phyloP scores from a whole-genome alignment of 2,113 vertebrate species.

The Lasiurus borealis region DNA sequence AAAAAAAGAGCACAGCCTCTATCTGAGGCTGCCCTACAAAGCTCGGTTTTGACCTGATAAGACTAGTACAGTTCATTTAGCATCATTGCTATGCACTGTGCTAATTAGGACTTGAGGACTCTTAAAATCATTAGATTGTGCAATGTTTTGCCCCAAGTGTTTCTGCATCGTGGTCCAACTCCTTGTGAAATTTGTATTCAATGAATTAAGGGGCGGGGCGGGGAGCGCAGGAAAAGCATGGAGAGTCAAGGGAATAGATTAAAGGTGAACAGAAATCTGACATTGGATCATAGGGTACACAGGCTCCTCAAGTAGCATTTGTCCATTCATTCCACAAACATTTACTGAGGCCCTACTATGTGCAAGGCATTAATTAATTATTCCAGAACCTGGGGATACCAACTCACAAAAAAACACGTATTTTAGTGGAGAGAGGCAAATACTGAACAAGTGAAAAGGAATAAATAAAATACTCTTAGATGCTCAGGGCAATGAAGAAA shows the following conservation, averaged over 20 bases:
- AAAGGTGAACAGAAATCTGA: background rate
- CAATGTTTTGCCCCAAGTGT: conserved; percentile 60
- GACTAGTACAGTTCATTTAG: conserved; percentile 75
- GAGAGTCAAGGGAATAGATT: background rate
- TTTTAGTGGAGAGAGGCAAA: conserved; percentile 20
- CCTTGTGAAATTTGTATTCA: conserved; percentile 65
- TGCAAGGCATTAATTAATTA: conserved; percentile 14
- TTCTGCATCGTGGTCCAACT: conserved; percentile 64
- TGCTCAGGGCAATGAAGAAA: background rate
- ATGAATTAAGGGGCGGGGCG: background rate
- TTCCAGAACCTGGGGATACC: background rate
- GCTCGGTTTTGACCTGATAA: conserved; percentile 75
- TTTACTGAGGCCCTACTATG: background rate
- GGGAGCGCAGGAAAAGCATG: background rate
- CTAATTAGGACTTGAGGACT: conserved; percentile 72
- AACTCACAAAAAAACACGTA: background rate
- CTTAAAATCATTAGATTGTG: conserved; percentile 74
- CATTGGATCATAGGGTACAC: too few species aligned
- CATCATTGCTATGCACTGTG: conserved; percentile 6
- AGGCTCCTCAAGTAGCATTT: background rate
- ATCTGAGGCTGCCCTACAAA: conserved; percentile 77
- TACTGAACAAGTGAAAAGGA: conserved; percentile 1
- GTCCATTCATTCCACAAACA: conserved; percentile 3
- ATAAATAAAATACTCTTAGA: background rate
- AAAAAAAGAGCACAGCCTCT: conserved; percentile 60